Percentiles rank a stretch among this genome's conserved stretches.
phyloP scores from a whole-genome alignment of 1,140 invertebrate species.

The Eubasilissa regina region DNA sequence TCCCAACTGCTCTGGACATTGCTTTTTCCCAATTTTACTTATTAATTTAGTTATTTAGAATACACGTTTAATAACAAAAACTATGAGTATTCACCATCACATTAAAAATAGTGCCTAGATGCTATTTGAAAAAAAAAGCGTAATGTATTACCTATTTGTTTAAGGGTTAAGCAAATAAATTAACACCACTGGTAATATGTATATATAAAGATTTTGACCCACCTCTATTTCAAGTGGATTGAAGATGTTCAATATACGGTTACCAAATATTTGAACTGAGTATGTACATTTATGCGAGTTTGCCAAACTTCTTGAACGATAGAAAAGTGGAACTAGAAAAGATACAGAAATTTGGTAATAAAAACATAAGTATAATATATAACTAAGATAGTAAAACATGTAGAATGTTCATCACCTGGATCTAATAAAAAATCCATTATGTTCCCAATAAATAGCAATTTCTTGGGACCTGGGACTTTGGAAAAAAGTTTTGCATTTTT shows the following conservation, averaged over 20 bases:
- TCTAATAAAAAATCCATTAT: conserved; percentile 62
- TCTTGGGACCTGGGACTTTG: conserved; percentile 62
- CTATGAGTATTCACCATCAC: too few relatives aligned
- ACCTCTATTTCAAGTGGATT: conserved; percentile 58
- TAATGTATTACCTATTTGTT: too few relatives aligned
- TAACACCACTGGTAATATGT: background rate
- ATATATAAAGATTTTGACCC: background rate
- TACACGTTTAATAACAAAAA: too few relatives aligned
- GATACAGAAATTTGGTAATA: background rate
- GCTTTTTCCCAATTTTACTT: too few relatives aligned
- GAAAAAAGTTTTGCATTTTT: conserved; percentile 58
- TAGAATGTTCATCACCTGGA: conserved; percentile 58
- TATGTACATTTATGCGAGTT: conserved; percentile 50
- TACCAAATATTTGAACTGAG: conserved; percentile 40
- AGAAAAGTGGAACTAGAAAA: conserved; percentile 54
- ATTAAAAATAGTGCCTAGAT: too few relatives aligned
- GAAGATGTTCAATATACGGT: conserved; percentile 47
- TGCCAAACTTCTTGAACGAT: conserved; percentile 43
- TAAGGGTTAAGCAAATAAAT: too few relatives aligned
- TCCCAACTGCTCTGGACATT: too few relatives aligned
- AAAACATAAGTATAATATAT: too few relatives aligned
- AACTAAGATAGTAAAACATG: too few relatives aligned
- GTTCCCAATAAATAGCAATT: conserved; percentile 62
- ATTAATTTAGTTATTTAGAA: too few relatives aligned
- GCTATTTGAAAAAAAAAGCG: too few relatives aligned